Evolutionary conservation across 2,113 vertebrate species (phyloP).

Genomic region (Eulemur rufifrons): DNA sequence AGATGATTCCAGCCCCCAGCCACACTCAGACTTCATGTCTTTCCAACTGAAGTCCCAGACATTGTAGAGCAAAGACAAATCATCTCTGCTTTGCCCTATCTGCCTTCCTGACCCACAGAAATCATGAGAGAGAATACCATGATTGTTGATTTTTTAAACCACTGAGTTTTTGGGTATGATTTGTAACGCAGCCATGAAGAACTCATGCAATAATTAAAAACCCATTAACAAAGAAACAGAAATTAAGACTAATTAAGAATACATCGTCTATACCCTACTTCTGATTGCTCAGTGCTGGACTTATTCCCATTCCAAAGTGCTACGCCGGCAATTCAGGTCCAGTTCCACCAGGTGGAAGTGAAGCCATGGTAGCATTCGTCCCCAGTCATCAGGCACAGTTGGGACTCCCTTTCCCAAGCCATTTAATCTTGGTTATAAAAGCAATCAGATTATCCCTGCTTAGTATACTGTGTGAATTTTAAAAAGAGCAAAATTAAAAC

Average conservation of each 20-base stretch:
- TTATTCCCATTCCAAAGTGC: background rate
- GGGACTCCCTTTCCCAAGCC: background rate
- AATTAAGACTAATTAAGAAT: slow-evolving; percentile 48
- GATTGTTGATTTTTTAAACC: background rate
- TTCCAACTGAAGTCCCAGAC: background rate
- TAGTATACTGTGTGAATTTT: slow-evolving; percentile 52
- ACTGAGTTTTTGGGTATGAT: background rate
- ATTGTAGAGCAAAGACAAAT: background rate
- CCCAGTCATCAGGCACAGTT: background rate
- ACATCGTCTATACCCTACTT: background rate
- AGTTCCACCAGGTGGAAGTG: background rate
- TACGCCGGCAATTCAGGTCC: background rate
- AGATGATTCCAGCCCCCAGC: background rate
- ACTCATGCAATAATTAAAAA: slow-evolving; percentile 33
- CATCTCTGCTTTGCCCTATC: background rate
- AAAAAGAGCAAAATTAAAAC: slow-evolving; percentile 66
- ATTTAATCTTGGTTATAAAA: slow-evolving; percentile 62
- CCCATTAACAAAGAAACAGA: slow-evolving; percentile 11
- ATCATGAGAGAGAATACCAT: background rate
- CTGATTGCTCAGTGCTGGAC: background rate
- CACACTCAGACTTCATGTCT: background rate
- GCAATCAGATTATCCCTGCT: slow-evolving; percentile 50
- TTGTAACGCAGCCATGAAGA: background rate
- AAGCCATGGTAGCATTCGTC: background rate
- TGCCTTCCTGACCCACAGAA: slow-evolving; percentile 24